Evolutionary conservation across 2,888 invertebrate species (phyloP), one percentile per base, ranked within the genome.

Genomic region (Latrodectus hesperus): DNA sequence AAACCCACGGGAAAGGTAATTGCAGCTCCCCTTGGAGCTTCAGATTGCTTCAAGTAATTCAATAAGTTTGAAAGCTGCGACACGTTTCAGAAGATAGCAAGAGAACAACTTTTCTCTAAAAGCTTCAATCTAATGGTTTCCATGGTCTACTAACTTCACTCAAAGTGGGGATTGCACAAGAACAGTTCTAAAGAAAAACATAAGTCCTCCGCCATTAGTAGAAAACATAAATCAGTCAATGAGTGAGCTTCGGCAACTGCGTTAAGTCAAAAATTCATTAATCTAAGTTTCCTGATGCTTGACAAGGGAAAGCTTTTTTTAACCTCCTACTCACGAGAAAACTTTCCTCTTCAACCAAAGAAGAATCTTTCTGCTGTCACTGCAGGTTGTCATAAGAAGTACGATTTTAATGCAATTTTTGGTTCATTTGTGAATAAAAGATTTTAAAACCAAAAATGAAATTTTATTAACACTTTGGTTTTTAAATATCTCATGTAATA

Each of bases 141-240:
- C 22, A 64, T 65, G 80, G 80, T 86, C 81, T 79, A 60, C 78
- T 74, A 64, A 85, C 74, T 80, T 74, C 64, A 85, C 85, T 79
- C 79, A 72, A 75, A 75, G 60, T 68, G 79, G 79, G 79, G 79
- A 60, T 16, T 60, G 70, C 70, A n/a, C n/a, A 80, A 73, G 84
- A 75, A 79, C 79, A 38, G 38, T 17, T 75, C 16, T 71, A 65
- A 64, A 68, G 49, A 72, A 71, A 79, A 76, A 70, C 71, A 65
- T 49, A 65, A 72, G 38, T 83, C 83, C 67, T 70, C 17, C 52
- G 38, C 86, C 78, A 86, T 86, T 86, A 86, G 80, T 17, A 81
- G 86, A 75, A 76, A 76, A 86, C 81, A 86, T 81, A 81, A 86
- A 86, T 86, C 86, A 80, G 86, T 86, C 86, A 86, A 76, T 86